Conservation (phyloP, 2,797 vertebrate species). For the Pangasius macronema region DNA sequence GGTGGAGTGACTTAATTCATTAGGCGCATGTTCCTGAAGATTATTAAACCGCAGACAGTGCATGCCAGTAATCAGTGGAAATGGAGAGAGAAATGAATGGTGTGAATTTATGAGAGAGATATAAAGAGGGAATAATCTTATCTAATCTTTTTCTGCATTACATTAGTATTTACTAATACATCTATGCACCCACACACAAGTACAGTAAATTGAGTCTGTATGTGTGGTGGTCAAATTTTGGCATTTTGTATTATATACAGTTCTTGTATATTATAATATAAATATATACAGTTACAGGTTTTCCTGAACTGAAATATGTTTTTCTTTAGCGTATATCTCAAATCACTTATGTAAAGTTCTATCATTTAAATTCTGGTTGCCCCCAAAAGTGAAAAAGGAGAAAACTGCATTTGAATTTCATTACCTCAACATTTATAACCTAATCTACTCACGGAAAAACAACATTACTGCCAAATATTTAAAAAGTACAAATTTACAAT, state of each 20-base stretch:
- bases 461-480: background rate
- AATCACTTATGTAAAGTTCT: background rate
- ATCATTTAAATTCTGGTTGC: background rate
- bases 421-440: background rate
- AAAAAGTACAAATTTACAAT: background rate
- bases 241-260: background rate
- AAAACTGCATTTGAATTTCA: background rate
- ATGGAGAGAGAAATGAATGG: constrained; percentile 35
- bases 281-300: background rate
- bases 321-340: background rate
- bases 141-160: background rate
- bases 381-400: background rate
- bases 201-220: background rate
- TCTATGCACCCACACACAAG: background rate
- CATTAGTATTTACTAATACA: background rate
- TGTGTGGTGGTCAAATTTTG: background rate
- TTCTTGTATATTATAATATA: background rate
- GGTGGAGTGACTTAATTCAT: constrained; percentile 78
- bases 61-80: constrained; percentile 65
- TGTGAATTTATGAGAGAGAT: constrained; percentile 56
- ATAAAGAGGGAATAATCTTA: constrained; percentile 28
- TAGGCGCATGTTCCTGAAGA: constrained; percentile 71
- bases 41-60: constrained; percentile 73
- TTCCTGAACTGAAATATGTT: background rate
- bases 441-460: background rate